Conservation (phyloP, 2,797 vertebrate species). For the Molossus alvarezi region DNA sequence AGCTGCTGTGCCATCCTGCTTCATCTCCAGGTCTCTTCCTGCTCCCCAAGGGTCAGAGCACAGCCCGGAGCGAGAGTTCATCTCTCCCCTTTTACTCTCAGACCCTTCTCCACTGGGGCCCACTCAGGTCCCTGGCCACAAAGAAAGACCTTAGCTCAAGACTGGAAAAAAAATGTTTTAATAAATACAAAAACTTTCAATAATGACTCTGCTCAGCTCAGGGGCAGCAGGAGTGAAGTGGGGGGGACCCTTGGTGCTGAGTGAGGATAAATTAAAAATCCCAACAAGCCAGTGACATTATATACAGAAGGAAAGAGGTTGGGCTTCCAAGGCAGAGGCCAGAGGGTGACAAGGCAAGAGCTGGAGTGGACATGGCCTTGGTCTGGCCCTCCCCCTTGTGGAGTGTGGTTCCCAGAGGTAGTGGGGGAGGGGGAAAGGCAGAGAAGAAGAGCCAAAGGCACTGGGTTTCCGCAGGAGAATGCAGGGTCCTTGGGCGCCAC, state of each 20-base stretch:
- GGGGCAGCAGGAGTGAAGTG: constrained; percentile 80
- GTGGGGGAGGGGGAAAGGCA: constrained; percentile 76
- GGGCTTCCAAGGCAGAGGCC: constrained; percentile 62
- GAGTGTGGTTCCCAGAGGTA: constrained; percentile 82
- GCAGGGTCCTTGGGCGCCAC: background rate
- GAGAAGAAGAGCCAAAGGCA: constrained; percentile 68
- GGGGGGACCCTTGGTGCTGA: constrained; percentile 83
- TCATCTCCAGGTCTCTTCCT: background rate
- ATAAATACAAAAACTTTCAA: constrained; percentile 90
- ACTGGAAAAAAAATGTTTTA: constrained; percentile 83
- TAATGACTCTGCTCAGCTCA: constrained; percentile 85
- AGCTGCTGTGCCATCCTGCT: accelerated
- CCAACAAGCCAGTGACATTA: constrained; percentile 83
- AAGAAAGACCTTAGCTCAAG: constrained; percentile 65
- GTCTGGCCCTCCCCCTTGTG: constrained; percentile 39
- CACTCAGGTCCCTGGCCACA: constrained; percentile 23
- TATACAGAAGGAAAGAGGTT: constrained; percentile 73
- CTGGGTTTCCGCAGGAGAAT: constrained; percentile 30
- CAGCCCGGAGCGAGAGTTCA: background rate
- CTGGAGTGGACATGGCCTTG: background rate
- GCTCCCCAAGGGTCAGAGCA: background rate
- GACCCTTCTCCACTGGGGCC: background rate
- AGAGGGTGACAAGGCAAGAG: constrained; percentile 2
- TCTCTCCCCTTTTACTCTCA: background rate
- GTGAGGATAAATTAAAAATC: constrained; percentile 88